These are phyloP conservation scores for Actinemys pallida DNA, from an alignment of 2,113 vertebrate species.

Conservation along the genomic window DNA sequence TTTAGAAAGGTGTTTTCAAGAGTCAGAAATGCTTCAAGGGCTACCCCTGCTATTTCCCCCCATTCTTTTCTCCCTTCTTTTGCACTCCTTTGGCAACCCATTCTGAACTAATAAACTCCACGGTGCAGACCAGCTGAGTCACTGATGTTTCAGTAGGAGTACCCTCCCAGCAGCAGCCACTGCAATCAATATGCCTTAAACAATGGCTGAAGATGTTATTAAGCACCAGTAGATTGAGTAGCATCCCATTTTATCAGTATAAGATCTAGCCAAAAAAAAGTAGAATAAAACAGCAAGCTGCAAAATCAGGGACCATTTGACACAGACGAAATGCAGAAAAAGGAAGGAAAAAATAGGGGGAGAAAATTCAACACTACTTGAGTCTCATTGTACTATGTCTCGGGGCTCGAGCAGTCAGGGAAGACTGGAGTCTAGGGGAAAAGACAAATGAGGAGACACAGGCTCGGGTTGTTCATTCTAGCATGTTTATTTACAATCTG, in stretches of 20 bases:
- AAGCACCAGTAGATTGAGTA: not conserved
- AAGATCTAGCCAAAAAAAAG: not conserved
- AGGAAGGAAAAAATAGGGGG: not conserved
- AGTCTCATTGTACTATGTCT: not conserved
- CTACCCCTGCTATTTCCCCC: not conserved
- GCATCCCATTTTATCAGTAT: not conserved
- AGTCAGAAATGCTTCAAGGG: not conserved
- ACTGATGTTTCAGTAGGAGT: not conserved
- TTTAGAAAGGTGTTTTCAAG: not conserved
- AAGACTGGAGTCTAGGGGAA: not conserved
- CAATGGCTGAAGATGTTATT: not conserved
- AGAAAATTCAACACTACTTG: rapidly evolving
- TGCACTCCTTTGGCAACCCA: not conserved
- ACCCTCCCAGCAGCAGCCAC: not conserved
- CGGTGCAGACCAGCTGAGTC: not conserved
- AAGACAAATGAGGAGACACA: not conserved
- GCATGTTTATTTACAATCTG: not conserved
- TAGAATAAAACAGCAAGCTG: not conserved
- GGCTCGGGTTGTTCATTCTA: not conserved
- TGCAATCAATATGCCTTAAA: not conserved
- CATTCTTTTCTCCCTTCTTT: not conserved
- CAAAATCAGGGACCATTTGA: not conserved
- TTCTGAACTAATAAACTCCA: not conserved
- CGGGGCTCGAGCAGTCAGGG: not conserved
- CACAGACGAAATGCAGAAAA: not conserved